Conservation (phyloP, 2,797 vertebrate genomes). For the Pantherophis alleghaniensis region DNA sequence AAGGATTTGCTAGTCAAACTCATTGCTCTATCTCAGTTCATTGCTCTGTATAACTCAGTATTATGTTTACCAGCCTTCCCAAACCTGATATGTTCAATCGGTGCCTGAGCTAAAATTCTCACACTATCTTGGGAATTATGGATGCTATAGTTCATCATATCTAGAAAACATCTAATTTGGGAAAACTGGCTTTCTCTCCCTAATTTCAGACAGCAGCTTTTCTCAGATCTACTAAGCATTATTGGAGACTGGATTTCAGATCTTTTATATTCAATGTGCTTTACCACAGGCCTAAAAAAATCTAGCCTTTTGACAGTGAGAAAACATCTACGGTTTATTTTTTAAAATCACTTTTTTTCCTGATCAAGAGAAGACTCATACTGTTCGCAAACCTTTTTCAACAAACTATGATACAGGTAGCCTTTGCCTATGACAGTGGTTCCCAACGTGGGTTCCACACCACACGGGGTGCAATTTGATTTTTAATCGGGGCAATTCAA, state of each 20-base stretch:
- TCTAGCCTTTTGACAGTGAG: not conserved
- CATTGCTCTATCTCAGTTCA: not conserved
- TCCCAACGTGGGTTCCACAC: too few relatives aligned
- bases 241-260: not conserved
- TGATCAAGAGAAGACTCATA: not conserved
- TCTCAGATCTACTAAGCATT: not conserved
- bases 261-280: not conserved
- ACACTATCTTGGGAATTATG: not conserved
- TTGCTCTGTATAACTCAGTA: not conserved
- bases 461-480: too few relatives aligned
- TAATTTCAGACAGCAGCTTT: not conserved
- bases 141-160: not conserved
- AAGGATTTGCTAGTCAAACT: not conserved
- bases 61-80: not conserved
- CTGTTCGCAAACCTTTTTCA: not conserved
- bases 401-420: not conserved
- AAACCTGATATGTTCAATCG: not conserved
- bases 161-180: not conserved
- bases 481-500: too few relatives aligned
- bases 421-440: not conserved
- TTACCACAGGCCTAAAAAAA: not conserved
- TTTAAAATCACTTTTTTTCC: not conserved
- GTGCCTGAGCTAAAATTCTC: not conserved
- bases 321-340: not conserved
- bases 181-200: not conserved